Percentiles rank a stretch among this genome's conserved stretches.
These are phyloP conservation scores for Andrena minutula DNA, from an alignment of 2,888 invertebrate species.

Conservation along the genomic window DNA sequence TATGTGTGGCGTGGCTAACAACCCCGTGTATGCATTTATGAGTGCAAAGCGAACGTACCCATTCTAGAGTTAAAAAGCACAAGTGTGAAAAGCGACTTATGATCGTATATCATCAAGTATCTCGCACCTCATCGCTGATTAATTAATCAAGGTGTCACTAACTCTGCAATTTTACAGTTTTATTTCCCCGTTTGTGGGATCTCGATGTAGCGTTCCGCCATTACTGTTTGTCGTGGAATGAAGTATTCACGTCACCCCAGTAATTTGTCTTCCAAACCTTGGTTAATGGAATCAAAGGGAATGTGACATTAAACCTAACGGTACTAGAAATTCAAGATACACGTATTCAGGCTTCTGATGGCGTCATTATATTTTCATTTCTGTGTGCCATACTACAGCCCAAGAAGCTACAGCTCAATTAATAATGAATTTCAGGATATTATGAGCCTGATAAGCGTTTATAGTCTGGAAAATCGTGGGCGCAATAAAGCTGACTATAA, in stretches of 20 bases:
- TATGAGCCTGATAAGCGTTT: constrained; percentile 17
- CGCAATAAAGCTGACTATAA: constrained; percentile 3
- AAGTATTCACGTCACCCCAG: constrained; percentile 30
- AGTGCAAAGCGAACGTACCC: no score
- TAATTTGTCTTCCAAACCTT: constrained; percentile 28
- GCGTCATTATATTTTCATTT: constrained; percentile 57
- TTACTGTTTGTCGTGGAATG: constrained; percentile 32
- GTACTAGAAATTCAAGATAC: constrained; percentile 48
- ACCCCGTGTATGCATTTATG: no score
- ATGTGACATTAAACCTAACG: constrained; percentile 32
- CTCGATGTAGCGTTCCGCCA: neutral
- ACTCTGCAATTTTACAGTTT: no score
- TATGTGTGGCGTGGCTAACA: no score
- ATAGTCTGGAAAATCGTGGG: neutral
- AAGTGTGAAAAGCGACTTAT: no score
- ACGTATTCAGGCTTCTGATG: constrained; percentile 19
- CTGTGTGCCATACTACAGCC: neutral
- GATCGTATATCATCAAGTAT: no score
- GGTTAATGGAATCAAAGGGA: constrained; percentile 50
- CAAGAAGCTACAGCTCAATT: neutral
- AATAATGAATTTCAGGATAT: constrained; percentile 11
- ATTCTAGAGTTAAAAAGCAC: no score
- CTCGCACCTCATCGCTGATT: no score
- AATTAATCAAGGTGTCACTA: no score
- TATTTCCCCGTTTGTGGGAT: neutral